Conservation (phyloP, 2,797 vertebrate genomes). For the Crocidura indochinensis region DNA sequence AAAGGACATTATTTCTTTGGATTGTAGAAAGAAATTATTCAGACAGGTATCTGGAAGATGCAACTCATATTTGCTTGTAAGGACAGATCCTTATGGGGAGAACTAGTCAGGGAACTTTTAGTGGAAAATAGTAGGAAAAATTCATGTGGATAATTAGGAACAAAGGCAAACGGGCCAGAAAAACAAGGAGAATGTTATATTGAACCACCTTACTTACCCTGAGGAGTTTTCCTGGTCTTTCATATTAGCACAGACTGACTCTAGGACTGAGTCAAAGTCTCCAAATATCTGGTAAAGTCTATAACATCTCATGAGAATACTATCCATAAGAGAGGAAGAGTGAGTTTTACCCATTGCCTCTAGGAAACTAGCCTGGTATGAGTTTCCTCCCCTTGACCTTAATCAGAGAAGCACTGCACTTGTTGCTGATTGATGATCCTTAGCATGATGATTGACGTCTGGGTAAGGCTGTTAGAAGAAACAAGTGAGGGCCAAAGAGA, state of each 20-base stretch:
- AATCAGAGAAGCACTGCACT: background rate
- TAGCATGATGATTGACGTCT: background rate
- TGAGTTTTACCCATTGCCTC: background rate
- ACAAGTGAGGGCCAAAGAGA: too few species aligned
- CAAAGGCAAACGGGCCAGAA: too few species aligned
- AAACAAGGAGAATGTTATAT: too few species aligned
- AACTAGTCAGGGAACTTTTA: background rate
- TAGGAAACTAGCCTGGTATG: background rate
- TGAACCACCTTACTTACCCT: too few species aligned
- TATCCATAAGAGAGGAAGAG: background rate
- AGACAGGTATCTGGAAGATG: conserved; percentile 8
- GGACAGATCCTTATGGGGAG: background rate
- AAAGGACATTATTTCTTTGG: background rate
- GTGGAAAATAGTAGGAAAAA: too few species aligned
- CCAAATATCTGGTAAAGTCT: background rate
- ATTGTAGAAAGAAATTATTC: background rate
- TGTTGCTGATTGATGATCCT: background rate
- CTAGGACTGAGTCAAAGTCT: background rate
- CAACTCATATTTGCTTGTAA: background rate
- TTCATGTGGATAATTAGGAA: too few species aligned
- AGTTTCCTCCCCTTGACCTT: background rate
- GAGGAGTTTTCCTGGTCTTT: background rate
- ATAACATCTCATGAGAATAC: background rate
- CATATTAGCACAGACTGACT: background rate
- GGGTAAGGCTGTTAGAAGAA: background rate